These are phyloP conservation scores for Athalia cordata DNA, from an alignment of 2,888 invertebrate species.

Conservation along the genomic window DNA sequence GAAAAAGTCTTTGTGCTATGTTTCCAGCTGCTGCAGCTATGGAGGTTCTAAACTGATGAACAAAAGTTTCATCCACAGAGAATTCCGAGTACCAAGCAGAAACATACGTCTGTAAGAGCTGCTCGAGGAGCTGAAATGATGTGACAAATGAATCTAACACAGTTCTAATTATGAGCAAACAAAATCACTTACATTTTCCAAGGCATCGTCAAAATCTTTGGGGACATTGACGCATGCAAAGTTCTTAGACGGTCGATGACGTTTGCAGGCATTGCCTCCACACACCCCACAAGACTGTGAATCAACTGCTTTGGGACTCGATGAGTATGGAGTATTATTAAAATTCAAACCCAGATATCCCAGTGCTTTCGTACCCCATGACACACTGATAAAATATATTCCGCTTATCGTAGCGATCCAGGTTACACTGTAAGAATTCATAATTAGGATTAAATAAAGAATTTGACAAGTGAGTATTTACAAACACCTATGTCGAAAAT, in stretches of 20 bases:
- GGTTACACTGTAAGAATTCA: conserved; percentile 56
- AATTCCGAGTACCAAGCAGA: conserved; percentile 69
- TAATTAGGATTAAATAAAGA: not conserved
- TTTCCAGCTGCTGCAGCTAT: conserved; percentile 66
- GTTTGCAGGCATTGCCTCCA: conserved; percentile 64
- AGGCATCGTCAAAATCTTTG: conserved; percentile 82
- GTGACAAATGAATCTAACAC: conserved; percentile 21
- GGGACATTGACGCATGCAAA: conserved; percentile 74
- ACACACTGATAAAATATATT: conserved; percentile 58
- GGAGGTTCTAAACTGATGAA: conserved; percentile 67
- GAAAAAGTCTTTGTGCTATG: conserved; percentile 70
- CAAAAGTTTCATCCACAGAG: conserved; percentile 67
- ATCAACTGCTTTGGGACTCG: not conserved
- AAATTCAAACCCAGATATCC: conserved; percentile 56
- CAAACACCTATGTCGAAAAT: not conserved
- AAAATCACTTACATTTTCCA: conserved; percentile 81
- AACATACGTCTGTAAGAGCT: conserved; percentile 66
- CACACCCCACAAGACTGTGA: conserved; percentile 64
- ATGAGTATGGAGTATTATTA: conserved; percentile 50
- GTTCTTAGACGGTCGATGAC: conserved; percentile 62
- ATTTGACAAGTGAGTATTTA: not conserved
- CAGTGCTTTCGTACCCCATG: conserved; percentile 62
- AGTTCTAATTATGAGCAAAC: not conserved
- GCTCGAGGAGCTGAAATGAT: conserved; percentile 63
- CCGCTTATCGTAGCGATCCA: conserved; percentile 59